Evolutionary conservation across 2,888 invertebrate genomes (phyloP).

Genomic region (Drosophila maculinotata): DNA sequence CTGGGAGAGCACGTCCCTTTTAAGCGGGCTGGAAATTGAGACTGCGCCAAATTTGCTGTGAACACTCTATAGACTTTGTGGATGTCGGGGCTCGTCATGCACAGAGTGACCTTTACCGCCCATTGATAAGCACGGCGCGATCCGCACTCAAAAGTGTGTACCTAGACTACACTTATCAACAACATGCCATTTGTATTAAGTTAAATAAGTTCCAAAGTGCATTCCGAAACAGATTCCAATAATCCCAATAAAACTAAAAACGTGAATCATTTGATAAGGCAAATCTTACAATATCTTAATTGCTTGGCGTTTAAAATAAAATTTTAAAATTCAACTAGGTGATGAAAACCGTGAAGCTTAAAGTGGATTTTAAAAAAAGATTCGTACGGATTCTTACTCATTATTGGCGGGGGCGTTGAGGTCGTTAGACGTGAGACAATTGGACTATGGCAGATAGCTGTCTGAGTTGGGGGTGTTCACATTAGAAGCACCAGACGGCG

Average conservation of each 20-base stretch:
- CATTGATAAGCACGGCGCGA: slow-evolving; percentile 51
- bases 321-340: not conserved
- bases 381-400: slow-evolving; percentile 10
- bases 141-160: slow-evolving; percentile 38
- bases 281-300: slow-evolving; percentile 30
- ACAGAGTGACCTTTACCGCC: slow-evolving; percentile 55
- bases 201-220: slow-evolving; percentile 66
- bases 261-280: slow-evolving; percentile 41
- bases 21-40: slow-evolving; percentile 45
- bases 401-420: slow-evolving; percentile 18
- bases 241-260: slow-evolving; percentile 23
- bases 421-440: slow-evolving; percentile 25
- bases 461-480: slow-evolving; percentile 11
- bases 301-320: not conserved
- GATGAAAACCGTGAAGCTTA: slow-evolving; percentile 15
- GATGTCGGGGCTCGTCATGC: slow-evolving; percentile 39
- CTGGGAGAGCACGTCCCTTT: slow-evolving; percentile 46
- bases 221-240: slow-evolving; percentile 24
- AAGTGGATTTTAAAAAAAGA: slow-evolving; percentile 20
- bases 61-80: slow-evolving; percentile 30
- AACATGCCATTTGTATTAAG: slow-evolving; percentile 57
- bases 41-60: slow-evolving; percentile 57
- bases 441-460: slow-evolving; percentile 29
- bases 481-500: slow-evolving; percentile 32
- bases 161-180: slow-evolving; percentile 65